Evolutionary conservation across 2,888 invertebrate species (phyloP).

Genomic region (Catocala nupta): DNA sequence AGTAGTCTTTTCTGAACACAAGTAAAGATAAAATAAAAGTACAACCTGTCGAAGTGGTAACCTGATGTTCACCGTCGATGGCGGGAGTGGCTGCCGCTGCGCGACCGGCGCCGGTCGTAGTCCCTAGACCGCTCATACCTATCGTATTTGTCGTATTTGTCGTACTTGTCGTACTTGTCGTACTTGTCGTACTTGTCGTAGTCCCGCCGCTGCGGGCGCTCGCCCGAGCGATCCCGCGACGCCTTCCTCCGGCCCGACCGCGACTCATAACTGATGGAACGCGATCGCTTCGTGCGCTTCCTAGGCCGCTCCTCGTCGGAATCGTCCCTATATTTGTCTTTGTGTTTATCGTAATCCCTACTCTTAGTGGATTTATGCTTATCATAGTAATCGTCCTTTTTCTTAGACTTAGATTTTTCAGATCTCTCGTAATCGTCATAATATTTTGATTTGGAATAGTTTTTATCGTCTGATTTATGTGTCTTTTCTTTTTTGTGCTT

Average conservation of each 20-base stretch:
- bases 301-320: slow-evolving; percentile 74
- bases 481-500: slow-evolving; percentile 68
- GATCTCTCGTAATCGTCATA: slow-evolving; percentile 67
- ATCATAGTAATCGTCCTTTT: slow-evolving; percentile 70
- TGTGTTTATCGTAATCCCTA: slow-evolving; percentile 68
- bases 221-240: slow-evolving; percentile 65
- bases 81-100: slow-evolving; percentile 73
- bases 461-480: slow-evolving; percentile 65
- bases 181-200: slow-evolving; percentile 69
- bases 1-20: slow-evolving; percentile 32
- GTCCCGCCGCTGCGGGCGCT: slow-evolving; percentile 66
- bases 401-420: slow-evolving; percentile 65
- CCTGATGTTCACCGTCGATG: slow-evolving; percentile 82
- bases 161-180: slow-evolving; percentile 49
- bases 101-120: slow-evolving; percentile 72
- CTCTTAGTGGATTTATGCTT: slow-evolving; percentile 69
- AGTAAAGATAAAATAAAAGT: slow-evolving; percentile 54
- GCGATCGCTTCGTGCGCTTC: slow-evolving; percentile 74
- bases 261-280: slow-evolving; percentile 74
- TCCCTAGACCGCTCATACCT: slow-evolving; percentile 84
- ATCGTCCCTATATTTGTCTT: slow-evolving; percentile 73
- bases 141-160: slow-evolving; percentile 72
- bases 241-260: slow-evolving; percentile 62
- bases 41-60: slow-evolving; percentile 80
- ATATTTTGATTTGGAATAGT: slow-evolving; percentile 64